Evolutionary conservation across 1,140 invertebrate species (phyloP).

Genomic region (Drosophila fuyamai): DNA sequence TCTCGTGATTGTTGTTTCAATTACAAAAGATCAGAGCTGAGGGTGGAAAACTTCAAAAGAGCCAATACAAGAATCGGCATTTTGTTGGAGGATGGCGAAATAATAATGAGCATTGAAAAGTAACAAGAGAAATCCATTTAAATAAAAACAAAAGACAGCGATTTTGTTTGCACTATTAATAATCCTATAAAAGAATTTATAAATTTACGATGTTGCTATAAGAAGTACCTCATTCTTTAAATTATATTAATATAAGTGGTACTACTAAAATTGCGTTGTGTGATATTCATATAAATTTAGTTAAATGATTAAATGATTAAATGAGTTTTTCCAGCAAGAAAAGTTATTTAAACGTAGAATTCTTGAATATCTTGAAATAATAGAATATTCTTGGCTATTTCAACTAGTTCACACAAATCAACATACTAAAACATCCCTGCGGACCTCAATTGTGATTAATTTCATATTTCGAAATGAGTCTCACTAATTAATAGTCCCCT

Average conservation of each 20-base stretch:
- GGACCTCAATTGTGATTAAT: conserved; percentile 7
- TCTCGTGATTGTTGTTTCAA: conserved; percentile 42
- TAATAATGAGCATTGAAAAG: conserved; percentile 14
- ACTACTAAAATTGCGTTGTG: too few relatives aligned
- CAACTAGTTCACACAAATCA: too few relatives aligned
- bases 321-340: too few relatives aligned
- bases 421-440: too few relatives aligned
- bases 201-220: too few relatives aligned
- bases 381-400: too few relatives aligned
- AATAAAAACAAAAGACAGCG: background rate
- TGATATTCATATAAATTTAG: too few relatives aligned
- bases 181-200: background rate
- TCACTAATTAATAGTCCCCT: conserved; percentile 29
- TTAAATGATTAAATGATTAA: too few relatives aligned
- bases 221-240: too few relatives aligned
- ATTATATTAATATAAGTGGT: too few relatives aligned
- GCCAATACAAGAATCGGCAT: conserved; percentile 14
- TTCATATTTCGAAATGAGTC: background rate
- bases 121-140: background rate
- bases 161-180: background rate
- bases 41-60: conserved; percentile 28
- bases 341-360: too few relatives aligned
- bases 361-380: too few relatives aligned
- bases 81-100: conserved; percentile 21
- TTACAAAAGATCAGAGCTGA: conserved; percentile 14